phyloP scores from a whole-genome alignment of 1,140 invertebrate genomes.

The Drosophila orena region DNA sequence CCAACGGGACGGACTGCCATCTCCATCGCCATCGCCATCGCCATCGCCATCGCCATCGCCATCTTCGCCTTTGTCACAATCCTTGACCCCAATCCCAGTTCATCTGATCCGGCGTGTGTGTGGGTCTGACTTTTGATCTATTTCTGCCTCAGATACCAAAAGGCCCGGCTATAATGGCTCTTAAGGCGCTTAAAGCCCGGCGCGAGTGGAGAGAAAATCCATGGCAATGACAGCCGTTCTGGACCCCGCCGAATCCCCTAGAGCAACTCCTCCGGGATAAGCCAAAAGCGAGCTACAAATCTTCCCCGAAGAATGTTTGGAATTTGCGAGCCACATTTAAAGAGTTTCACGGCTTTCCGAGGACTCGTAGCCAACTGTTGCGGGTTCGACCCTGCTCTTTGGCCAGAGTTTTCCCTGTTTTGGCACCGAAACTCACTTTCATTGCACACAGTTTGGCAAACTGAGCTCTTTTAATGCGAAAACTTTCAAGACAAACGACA shows the following conservation, averaged over 20 bases:
- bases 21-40: background rate
- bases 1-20: slow-evolving; percentile 20
- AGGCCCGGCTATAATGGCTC: slow-evolving; percentile 43
- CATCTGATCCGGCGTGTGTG: slow-evolving; percentile 7
- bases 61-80: slow-evolving; percentile 3
- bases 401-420: slow-evolving; percentile 10
- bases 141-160: slow-evolving; percentile 66
- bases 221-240: slow-evolving; percentile 16
- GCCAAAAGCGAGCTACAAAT: slow-evolving; percentile 13
- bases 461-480: slow-evolving; percentile 72
- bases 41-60: background rate
- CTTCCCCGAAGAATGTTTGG: slow-evolving; percentile 19
- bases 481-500: slow-evolving; percentile 76
- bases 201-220: slow-evolving; percentile 11
- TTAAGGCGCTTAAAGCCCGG: slow-evolving; percentile 35
- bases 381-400: background rate
- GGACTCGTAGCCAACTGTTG: slow-evolving; percentile 34
- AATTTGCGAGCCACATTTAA: slow-evolving; percentile 4
- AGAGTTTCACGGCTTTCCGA: background rate
- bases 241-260: slow-evolving; percentile 2
- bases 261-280: slow-evolving; percentile 21
- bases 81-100: background rate
- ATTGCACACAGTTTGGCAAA: slow-evolving; percentile 75
- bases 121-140: slow-evolving; percentile 70
- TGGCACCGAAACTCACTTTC: slow-evolving; percentile 51